Conservation (phyloP, 2,888 invertebrate species). For the Megamerina dolium region DNA sequence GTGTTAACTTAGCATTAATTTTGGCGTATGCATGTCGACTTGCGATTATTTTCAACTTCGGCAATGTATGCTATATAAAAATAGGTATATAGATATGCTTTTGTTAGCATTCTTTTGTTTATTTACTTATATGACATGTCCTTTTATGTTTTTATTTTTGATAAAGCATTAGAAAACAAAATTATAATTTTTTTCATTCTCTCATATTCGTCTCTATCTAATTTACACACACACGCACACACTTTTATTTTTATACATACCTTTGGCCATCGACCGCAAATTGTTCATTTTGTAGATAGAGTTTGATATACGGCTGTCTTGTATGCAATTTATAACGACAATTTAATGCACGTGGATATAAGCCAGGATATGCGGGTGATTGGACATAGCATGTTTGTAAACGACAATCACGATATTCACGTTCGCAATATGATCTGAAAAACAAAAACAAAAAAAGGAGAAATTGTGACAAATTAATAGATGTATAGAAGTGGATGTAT, state of each 20-base stretch:
- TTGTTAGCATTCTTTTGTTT: not conserved
- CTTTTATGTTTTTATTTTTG: constrained; percentile 6
- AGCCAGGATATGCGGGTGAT: constrained; percentile 87
- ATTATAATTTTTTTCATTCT: too few relatives aligned
- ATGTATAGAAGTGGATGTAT: too few relatives aligned
- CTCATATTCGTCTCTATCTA: too few relatives aligned
- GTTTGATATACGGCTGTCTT: constrained; percentile 79
- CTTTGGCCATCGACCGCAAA: constrained; percentile 88
- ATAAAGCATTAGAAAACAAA: too few relatives aligned
- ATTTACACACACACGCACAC: too few relatives aligned
- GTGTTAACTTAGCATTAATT: constrained; percentile 40
- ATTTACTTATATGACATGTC: constrained; percentile 2
- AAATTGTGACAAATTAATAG: too few relatives aligned
- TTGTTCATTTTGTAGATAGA: constrained; percentile 88
- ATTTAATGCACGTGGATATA: constrained; percentile 84
- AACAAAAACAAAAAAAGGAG: constrained; percentile 11
- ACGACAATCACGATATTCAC: constrained; percentile 80
- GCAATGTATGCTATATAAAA: too few relatives aligned
- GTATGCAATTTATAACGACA: constrained; percentile 89
- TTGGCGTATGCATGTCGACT: constrained; percentile 10
- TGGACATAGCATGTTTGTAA: constrained; percentile 91
- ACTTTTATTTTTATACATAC: too few relatives aligned
- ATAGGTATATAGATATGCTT: not conserved
- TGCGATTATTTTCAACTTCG: too few relatives aligned
- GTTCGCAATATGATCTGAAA: constrained; percentile 76